These are phyloP conservation scores for Panopea generosa DNA, from an alignment of 2,888 invertebrate genomes.

Conservation along the genomic window DNA sequence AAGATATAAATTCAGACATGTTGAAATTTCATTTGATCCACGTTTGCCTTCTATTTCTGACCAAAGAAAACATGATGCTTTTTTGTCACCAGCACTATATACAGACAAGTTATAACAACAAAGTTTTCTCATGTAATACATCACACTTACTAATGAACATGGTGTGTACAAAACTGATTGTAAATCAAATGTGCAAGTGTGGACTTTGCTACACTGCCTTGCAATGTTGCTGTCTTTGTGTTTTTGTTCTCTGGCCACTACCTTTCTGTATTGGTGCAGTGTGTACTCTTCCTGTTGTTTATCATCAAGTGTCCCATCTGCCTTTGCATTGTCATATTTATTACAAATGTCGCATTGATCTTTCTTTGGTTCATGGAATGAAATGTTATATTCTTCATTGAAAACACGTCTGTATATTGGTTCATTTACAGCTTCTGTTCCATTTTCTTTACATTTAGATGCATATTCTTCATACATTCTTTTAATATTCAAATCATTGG, in stretches of 20 bases:
- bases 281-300: conserved; percentile 15
- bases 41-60: conserved; percentile 34
- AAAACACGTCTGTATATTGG: conserved; percentile 34
- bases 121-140: conserved; percentile 44
- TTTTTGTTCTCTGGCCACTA: conserved; percentile 42
- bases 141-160: conserved; percentile 23
- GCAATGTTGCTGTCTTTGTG: conserved; percentile 9
- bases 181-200: conserved; percentile 34
- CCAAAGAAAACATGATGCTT: conserved; percentile 43
- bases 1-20: conserved; percentile 39
- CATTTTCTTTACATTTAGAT: conserved; percentile 14
- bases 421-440: conserved; percentile 13
- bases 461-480: conserved; percentile 43
- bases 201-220: conserved; percentile 2
- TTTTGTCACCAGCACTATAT: conserved; percentile 15
- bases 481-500: conserved; percentile 28
- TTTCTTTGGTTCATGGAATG: conserved; percentile 55
- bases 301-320: conserved; percentile 5
- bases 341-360: conserved; percentile 50
- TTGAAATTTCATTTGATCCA: conserved; percentile 44
- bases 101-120: conserved; percentile 48
- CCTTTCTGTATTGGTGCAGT: conserved; percentile 26
- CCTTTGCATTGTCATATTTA: conserved; percentile 20
- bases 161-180: conserved; percentile 47
- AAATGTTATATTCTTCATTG: conserved; percentile 42